Evolutionary conservation across 1,140 invertebrate species (phyloP).

Genomic region (Drosophila albomicans): DNA sequence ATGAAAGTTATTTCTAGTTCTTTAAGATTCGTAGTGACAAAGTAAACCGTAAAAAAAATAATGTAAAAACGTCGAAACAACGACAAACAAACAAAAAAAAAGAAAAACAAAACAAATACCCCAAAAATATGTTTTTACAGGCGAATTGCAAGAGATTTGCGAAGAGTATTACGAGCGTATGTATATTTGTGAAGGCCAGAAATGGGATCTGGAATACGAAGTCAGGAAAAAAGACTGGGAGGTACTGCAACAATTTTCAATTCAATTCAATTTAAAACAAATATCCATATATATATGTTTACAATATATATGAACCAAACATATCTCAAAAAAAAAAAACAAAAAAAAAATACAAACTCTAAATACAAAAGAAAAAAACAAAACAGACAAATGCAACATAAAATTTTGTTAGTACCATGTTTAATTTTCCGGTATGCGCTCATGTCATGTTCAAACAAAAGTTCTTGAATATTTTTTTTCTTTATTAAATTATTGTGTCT

Average conservation of each 20-base stretch:
- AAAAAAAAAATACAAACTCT: constrained; percentile 11
- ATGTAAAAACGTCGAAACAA: constrained; percentile 5
- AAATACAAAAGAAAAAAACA: constrained; percentile 38
- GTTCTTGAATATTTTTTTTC: constrained; percentile 31
- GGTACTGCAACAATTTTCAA: constrained; percentile 89
- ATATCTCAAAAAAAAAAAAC: not conserved
- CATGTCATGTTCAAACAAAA: constrained; percentile 35
- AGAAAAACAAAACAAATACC: constrained; percentile 33
- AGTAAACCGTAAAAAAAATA: constrained; percentile 17
- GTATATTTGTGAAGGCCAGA: constrained; percentile 98
- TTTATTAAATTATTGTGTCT: constrained; percentile 35
- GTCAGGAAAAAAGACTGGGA: constrained; percentile 99
- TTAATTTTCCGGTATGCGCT: constrained; percentile 40
- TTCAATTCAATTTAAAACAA: constrained; percentile 54
- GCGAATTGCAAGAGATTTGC: constrained; percentile 91
- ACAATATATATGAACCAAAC: constrained; percentile 20
- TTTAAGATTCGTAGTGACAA: constrained; percentile 39
- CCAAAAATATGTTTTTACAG: constrained; percentile 80
- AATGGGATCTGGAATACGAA: constrained; percentile 99
- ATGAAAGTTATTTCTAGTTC: constrained; percentile 35
- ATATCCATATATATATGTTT: constrained; percentile 19
- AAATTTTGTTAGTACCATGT: constrained; percentile 34
- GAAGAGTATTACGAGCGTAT: constrained; percentile 98
- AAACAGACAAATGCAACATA: constrained; percentile 33
- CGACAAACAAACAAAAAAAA: constrained; percentile 29